These are phyloP conservation scores for Cremastobaeus sp. DNA, from an alignment of 2,888 invertebrate genomes.

Conservation along the genomic window DNA sequence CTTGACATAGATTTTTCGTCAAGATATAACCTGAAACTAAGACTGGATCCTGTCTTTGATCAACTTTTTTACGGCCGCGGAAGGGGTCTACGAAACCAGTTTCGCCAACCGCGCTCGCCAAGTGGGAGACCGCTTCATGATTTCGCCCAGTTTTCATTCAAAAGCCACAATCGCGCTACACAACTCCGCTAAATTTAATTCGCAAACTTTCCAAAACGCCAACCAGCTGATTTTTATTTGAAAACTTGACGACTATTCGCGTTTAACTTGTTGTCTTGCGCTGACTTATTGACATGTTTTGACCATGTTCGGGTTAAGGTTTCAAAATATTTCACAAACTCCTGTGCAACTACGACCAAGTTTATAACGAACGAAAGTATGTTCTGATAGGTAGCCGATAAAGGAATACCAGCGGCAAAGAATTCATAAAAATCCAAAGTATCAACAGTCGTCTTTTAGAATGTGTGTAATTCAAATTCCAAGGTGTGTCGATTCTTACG, in stretches of 20 bases:
- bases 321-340: too few relatives aligned
- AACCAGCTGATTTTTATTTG: conserved; percentile 41
- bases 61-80: conserved; percentile 60
- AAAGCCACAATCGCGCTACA: conserved; percentile 17
- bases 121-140: conserved; percentile 28
- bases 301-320: background rate
- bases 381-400: too few relatives aligned
- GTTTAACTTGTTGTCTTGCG: conserved; percentile 8
- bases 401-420: too few relatives aligned
- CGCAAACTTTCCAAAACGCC: conserved; percentile 18
- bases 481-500: too few relatives aligned
- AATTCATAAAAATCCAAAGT: too few relatives aligned
- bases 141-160: conserved; percentile 39
- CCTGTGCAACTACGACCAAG: too few relatives aligned
- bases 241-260: conserved; percentile 14
- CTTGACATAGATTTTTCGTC: conserved; percentile 75
- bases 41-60: conserved; percentile 64
- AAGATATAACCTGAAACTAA: conserved; percentile 66
- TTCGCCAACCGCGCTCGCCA: conserved; percentile 33
- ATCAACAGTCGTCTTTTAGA: too few relatives aligned
- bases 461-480: too few relatives aligned
- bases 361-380: too few relatives aligned
- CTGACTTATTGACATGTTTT: background rate
- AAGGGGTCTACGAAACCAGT: conserved; percentile 67
- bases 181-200: conserved; percentile 22